Evolutionary conservation across 1,140 invertebrate species (phyloP), one percentile per base, ranked within the genome.

Genomic region (Eupristina koningsbergeri): DNA sequence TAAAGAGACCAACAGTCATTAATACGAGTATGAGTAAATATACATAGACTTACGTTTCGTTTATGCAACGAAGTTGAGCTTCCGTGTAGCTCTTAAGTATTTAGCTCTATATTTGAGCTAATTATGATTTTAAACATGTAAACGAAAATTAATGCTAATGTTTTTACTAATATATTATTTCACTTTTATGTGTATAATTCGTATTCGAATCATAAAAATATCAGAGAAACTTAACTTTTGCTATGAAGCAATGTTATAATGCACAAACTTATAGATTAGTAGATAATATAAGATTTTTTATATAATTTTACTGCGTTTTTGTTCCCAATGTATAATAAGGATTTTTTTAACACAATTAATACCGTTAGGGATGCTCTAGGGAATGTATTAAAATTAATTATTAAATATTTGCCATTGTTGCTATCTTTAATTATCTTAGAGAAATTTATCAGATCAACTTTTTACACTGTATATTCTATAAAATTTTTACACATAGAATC

Each of bases 51-150:
- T 73, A 84, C 45, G 22, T 79, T 84, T 84, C 53, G 36, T 74
- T 31, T 84, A 74, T 69, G 29, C 80, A 50, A 47, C 31, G 84
- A 85, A 85, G 84, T 50, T 81, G 84, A 81, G 84, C 84, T 85
- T 85, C 79, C 11, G 29, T 26, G 47, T 83, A 83, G 78, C 39
- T 71, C 17, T 22, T 41, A 78, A 79, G 50, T 58, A 61, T 63
- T 3, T 36, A 76, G 69, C 76, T 80, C 74, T 26, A 26, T 84
- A 58, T 74, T 84, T 8, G 36, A 53, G 75, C 63, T 34, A 45
- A 58, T 22, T 31, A 61, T 83, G 63, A 76, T 31, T 78, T 78
- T 61, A 31, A n/a, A 71, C 34, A 26, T 71, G 31, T 71, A 50
- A 78, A 83, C 45, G 75, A 34, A 50, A 71, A 78, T 29, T 61